These are phyloP conservation scores for Steatornis caripensis DNA, from an alignment of 2,113 vertebrate genomes.

Conservation along the genomic window DNA sequence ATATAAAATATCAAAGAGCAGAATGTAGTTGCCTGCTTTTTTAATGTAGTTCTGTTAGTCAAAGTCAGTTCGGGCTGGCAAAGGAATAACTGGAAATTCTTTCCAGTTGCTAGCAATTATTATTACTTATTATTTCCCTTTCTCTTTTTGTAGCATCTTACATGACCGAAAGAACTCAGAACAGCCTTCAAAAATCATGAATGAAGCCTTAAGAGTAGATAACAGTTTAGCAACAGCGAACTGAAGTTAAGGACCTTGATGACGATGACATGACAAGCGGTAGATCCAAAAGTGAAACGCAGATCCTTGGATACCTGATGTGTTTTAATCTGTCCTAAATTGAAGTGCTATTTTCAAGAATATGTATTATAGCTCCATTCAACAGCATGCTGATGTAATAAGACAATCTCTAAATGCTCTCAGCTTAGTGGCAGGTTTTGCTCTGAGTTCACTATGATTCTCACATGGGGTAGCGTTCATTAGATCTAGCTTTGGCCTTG, in stretches of 20 bases:
- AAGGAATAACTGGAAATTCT: neutral
- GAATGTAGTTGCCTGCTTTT: neutral
- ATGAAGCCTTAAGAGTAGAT: neutral
- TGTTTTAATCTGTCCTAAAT: neutral
- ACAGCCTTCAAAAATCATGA: neutral
- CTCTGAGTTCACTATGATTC: neutral
- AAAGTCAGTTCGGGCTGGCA: neutral
- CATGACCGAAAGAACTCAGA: neutral
- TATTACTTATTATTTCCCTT: neutral
- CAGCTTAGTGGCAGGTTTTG: neutral
- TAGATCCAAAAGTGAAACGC: neutral
- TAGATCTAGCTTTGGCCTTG: neutral
- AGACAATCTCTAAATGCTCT: neutral
- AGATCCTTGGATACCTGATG: neutral
- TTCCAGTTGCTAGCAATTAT: neutral
- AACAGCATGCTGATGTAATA: neutral
- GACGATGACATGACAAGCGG: neutral
- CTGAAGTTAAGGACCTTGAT: neutral
- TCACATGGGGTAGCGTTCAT: neutral
- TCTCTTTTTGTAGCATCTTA: neutral
- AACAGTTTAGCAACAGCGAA: neutral
- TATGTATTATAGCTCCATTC: neutral
- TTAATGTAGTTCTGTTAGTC: neutral
- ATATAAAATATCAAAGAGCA: neutral
- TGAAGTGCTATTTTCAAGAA: neutral